phyloP scores from a whole-genome alignment of 2,888 invertebrate species.

The Esperia sulphurella region DNA sequence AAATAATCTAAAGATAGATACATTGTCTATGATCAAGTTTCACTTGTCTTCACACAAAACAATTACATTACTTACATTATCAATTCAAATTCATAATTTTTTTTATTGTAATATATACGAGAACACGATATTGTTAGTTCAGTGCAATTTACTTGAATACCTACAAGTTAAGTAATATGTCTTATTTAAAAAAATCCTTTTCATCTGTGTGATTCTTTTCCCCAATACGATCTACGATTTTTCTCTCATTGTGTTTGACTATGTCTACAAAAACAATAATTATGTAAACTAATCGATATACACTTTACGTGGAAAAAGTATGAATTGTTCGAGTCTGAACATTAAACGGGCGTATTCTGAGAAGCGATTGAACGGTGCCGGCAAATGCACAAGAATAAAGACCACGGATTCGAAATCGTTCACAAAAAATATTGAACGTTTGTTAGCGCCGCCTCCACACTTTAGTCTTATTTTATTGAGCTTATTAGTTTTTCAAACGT shows the following conservation, averaged over 20 bases:
- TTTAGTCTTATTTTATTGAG: not conserved
- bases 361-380: conserved; percentile 4
- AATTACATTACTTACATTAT: no score
- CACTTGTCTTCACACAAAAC: no score
- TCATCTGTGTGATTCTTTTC: no score
- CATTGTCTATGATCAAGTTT: no score
- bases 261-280: not conserved
- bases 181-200: no score
- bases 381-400: conserved; percentile 1
- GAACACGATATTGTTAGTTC: no score
- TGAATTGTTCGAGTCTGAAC: not conserved
- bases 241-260: not conserved
- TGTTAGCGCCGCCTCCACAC: conserved; percentile 1
- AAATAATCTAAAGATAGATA: no score
- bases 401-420: not conserved
- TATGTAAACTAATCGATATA: not conserved
- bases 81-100: no score
- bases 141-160: no score
- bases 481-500: not conserved
- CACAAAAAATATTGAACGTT: conserved; percentile 4
- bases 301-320: not conserved
- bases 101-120: no score
- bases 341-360: not conserved
- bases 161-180: no score
- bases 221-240: no score